Evolutionary conservation across 2,113 vertebrate species (phyloP), one percentile per base, ranked within the genome.

Genomic region (Ictalurus furcatus): DNA sequence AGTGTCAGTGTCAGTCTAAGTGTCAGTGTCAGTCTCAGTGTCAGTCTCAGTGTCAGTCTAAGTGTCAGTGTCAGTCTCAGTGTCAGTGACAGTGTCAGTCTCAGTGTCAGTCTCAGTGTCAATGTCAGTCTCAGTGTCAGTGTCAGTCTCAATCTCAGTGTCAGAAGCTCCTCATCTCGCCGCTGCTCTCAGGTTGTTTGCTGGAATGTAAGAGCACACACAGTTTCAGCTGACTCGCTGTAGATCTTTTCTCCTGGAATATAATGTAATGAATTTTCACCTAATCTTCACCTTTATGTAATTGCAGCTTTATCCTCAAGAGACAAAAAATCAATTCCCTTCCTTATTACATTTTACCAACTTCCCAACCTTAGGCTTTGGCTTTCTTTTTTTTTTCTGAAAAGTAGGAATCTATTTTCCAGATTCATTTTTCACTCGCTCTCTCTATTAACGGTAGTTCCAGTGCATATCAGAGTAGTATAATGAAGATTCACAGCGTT

Each of bases 401-500:
- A 92, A 94, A 89, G 87, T 89, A 86, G 73, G 89, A 91, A 90
- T 91, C 92, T 90, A 91, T 89, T 90, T 88, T 93, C 74, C 71
- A 67, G 85, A 89, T 94, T 94, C 93, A 91, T 91, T 89, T 90
- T 87, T 90, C 91, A 87, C 83, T 90, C 82, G 12, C 85, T 88
- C 79, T 83, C 90, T 94, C 93, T 94, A 90, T 85, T 93, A 90
- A 90, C 86, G 91, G 93, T 94, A 94, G 95, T 95, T 94, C 90
- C 88, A 92, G 90, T 93, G 95, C 95, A 95, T 95, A 96, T 95
- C 94, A 94, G 94, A 96, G 93, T 92, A 89, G 91, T 92, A 91
- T 96, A 96, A 96, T 96, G 96, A 96, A 96, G 95, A 96, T 96
- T 96, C 95, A 96, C 94, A 94, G 95, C 94, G 95, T 95, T 96